Evolutionary conservation across 2,888 invertebrate genomes (phyloP).

Genomic region (Taphrorychus bicolor): DNA sequence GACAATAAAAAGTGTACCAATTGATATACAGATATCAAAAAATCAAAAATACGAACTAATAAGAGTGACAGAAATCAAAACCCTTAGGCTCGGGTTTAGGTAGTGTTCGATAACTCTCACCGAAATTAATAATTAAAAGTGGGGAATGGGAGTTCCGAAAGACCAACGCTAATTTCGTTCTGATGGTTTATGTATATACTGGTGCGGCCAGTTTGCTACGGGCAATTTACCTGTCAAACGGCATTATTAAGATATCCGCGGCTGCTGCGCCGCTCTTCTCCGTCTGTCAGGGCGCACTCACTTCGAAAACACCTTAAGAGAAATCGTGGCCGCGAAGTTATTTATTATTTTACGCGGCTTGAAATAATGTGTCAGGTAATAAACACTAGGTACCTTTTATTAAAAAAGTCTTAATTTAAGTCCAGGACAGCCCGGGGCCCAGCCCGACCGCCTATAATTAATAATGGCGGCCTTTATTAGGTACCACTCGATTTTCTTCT

Average conservation of each 20-base stretch:
- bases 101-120: too few species aligned
- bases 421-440: constrained; percentile 3
- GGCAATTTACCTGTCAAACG: constrained; percentile 51
- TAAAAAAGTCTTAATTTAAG: constrained; percentile 39
- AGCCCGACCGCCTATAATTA: constrained; percentile 17
- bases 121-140: too few species aligned
- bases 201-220: constrained; percentile 40
- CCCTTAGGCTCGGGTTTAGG: too few species aligned
- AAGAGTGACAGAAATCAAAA: too few species aligned
- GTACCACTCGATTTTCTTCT: not conserved
- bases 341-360: constrained; percentile 39
- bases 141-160: too few species aligned
- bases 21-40: too few species aligned
- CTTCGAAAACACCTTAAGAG: constrained; percentile 33
- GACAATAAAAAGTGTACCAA: too few species aligned
- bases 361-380: constrained; percentile 43
- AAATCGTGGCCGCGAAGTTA: constrained; percentile 36
- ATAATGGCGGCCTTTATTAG: constrained; percentile 20
- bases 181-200: constrained; percentile 44
- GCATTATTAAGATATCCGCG: constrained; percentile 51
- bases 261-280: constrained; percentile 21
- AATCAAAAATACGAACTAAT: too few species aligned
- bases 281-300: constrained; percentile 8
- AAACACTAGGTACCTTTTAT: constrained; percentile 36
- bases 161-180: constrained; percentile 41